Evolutionary conservation across 2,113 vertebrate genomes (phyloP).

Genomic region (Sturnus vulgaris): DNA sequence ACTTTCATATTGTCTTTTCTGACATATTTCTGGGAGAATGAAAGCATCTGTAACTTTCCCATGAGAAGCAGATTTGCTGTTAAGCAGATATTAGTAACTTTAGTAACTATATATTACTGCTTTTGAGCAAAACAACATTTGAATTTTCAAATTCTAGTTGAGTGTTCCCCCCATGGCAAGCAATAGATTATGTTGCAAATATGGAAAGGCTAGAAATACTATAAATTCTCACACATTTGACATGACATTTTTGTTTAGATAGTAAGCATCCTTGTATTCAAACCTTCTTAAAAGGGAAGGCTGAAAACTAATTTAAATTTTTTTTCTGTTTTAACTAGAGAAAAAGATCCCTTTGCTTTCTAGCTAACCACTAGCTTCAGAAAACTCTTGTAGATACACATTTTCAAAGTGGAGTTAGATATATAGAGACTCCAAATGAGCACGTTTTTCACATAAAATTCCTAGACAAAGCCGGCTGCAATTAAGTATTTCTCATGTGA

Average conservation of each 20-base stretch:
- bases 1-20: not conserved
- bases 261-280: not conserved
- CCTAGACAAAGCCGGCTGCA: not conserved
- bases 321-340: not conserved
- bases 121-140: not conserved
- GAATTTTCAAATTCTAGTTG: not conserved
- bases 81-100: not conserved
- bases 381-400: not conserved
- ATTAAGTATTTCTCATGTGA: not conserved
- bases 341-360: not conserved
- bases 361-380: not conserved
- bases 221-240: not conserved
- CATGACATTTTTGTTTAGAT: not conserved
- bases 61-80: not conserved
- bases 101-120: not conserved
- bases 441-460: not conserved
- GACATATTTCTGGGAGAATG: not conserved
- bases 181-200: not conserved
- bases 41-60: not conserved
- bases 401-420: not conserved
- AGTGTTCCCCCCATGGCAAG: not conserved
- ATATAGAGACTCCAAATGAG: not conserved
- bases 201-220: not conserved
- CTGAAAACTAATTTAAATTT: not conserved
- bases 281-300: not conserved